phyloP scores from a whole-genome alignment of 2,888 invertebrate species.

The Eurois occulta region DNA sequence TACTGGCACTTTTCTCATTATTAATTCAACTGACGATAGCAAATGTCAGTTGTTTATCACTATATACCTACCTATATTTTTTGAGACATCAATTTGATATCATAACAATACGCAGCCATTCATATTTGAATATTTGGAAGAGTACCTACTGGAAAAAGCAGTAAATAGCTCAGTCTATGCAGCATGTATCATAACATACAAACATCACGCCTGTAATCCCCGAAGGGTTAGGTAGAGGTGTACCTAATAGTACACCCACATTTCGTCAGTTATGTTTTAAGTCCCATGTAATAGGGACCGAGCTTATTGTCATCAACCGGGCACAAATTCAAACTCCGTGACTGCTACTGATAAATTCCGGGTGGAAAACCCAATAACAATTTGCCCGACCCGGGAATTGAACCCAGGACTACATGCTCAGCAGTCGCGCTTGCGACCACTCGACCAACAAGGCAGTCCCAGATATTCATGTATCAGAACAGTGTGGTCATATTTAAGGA shows the following conservation, averaged over 20 bases:
- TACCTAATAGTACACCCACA: background rate
- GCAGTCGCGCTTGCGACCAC: background rate
- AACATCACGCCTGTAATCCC: background rate
- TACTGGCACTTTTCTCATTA: background rate
- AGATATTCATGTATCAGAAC: background rate
- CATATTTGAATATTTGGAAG: background rate
- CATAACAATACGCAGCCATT: background rate
- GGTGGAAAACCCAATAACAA: background rate
- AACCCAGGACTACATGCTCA: no score
- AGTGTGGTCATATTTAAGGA: background rate
- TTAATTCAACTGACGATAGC: background rate
- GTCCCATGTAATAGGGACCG: background rate
- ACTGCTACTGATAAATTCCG: background rate
- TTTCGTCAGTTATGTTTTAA: background rate
- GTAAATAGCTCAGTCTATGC: background rate
- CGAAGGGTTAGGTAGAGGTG: background rate
- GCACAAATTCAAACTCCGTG: background rate
- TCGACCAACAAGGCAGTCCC: background rate
- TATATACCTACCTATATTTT: background rate
- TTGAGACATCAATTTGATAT: background rate
- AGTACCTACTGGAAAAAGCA: background rate
- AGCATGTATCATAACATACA: background rate
- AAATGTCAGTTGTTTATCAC: conserved; percentile 1
- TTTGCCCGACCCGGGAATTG: background rate
- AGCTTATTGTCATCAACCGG: background rate